Base-by-base conservation (phyloP, 2,797 vertebrate species). In the Setipinna tenuifilis region DNA sequence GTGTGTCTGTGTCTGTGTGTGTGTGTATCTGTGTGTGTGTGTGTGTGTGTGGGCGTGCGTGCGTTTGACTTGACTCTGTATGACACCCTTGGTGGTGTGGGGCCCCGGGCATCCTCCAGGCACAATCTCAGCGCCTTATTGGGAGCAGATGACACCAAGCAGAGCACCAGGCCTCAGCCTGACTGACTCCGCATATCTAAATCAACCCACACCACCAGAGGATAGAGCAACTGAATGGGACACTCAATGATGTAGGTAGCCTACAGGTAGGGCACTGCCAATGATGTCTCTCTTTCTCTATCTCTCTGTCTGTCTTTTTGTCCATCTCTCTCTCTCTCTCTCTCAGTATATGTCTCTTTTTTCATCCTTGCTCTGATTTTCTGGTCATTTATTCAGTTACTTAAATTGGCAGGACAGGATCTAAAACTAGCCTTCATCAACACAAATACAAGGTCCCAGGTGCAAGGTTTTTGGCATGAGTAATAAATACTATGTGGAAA, bases 181-280 rank as follows among this genome's bases (percentile, higher is more conserved):
- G 61, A 23, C 61, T 59, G 58, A 2, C 57, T 58, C 14, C 16
- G 62, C 25, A 28, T 68, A 25, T 68, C 62, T 68, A 68, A 71
- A 71, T 71, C 65, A 31, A 11, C 16, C 23, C 62, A 65, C 62
- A 28, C n/a, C 62, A 65, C 62, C 62, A 28, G 62, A 65, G 62
- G 9, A 65, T 65, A 65, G 23, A 65, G 62, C 9, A 25, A 23
- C 23, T 68, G 10, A 11, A 16, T 2, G 21, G 62, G 65, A 71
- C 65, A 71, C 62, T 31, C 65, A 71, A 31, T 71, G 65, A 31
- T 71, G 65, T 71, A 25, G 28, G 25, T 71, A 71, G 28, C 65
- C 28, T 71, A 71, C 65, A 71, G 25, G 65, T 71, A 65, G 62
- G 62, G 25, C 65, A 31, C 25, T 25, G 61, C n/a, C 61, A 68